phyloP scores from a whole-genome alignment of 1,140 invertebrate genomes.

The Helicoverpa zea region DNA sequence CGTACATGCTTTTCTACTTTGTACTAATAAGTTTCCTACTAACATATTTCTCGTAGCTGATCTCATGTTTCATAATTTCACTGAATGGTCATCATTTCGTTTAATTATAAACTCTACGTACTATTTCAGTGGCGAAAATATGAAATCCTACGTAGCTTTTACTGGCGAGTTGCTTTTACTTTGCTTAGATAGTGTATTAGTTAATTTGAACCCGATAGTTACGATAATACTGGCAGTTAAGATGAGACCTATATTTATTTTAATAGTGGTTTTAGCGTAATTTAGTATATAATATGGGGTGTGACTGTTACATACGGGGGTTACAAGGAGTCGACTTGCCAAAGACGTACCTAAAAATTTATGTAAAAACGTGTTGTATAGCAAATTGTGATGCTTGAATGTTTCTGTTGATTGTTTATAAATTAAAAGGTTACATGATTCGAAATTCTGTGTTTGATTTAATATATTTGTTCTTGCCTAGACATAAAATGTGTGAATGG shows the following conservation, averaged over 20 bases:
- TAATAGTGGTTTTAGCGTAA: conserved; percentile 43
- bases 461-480: neutral
- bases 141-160: conserved; percentile 47
- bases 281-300: conserved; percentile 32
- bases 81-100: conserved; percentile 36
- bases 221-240: conserved; percentile 41
- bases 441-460: conserved; percentile 50
- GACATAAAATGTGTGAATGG: neutral
- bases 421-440: conserved; percentile 66
- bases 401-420: conserved; percentile 81
- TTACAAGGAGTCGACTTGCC: conserved; percentile 74
- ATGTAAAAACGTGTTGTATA: conserved; percentile 66
- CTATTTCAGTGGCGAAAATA: conserved; percentile 35
- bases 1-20: conserved; percentile 32
- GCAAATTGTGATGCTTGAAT: conserved; percentile 66
- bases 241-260: conserved; percentile 52
- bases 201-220: conserved; percentile 50
- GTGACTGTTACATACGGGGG: conserved; percentile 37
- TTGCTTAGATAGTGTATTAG: conserved; percentile 49
- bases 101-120: conserved; percentile 33
- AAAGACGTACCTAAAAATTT: conserved; percentile 79
- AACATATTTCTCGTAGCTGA: conserved; percentile 42
- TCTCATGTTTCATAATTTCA: conserved; percentile 43
- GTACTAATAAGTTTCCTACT: conserved; percentile 31
- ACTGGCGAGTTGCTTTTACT: conserved; percentile 39